A percentile compares a stretch with the other conserved stretches of the same genome.
These are phyloP conservation scores for Peromyscus nudipes DNA, from an alignment of 2,797 vertebrate genomes.

Conservation along the genomic window DNA sequence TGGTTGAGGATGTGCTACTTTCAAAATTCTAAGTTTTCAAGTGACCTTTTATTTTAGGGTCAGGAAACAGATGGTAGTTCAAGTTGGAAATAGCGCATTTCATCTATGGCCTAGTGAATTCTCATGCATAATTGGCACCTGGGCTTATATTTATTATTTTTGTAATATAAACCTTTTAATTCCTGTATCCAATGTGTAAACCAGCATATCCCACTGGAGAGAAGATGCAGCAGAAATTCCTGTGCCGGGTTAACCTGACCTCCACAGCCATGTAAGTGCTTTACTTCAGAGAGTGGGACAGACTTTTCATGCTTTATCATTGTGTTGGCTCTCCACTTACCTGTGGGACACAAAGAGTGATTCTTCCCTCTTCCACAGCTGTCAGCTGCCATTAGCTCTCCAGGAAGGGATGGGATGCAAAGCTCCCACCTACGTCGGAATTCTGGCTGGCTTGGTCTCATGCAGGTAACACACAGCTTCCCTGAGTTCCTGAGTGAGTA, in stretches of 20 bases:
- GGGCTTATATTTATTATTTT: conserved; percentile 31
- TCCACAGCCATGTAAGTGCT: conserved; percentile 21
- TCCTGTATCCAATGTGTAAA: not conserved
- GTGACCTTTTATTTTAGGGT: conserved; percentile 47
- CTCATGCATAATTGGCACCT: not conserved
- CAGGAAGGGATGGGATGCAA: not conserved
- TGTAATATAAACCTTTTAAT: conserved; percentile 9
- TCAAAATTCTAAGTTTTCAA: conserved; percentile 50
- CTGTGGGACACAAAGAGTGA: not conserved
- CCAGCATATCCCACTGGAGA: not conserved
- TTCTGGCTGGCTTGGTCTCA: not conserved
- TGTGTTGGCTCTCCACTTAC: not conserved
- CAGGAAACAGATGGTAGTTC: conserved; percentile 7
- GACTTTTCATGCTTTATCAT: conserved; percentile 34
- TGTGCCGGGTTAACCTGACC: not conserved
- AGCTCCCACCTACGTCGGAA: not conserved
- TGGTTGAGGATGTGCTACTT: not conserved
- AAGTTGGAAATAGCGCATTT: conserved; percentile 33
- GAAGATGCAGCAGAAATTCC: conserved; percentile 2
- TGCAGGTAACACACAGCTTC: not conserved
- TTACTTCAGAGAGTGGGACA: not conserved
- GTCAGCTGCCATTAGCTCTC: too few relatives aligned
- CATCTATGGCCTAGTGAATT: not conserved
- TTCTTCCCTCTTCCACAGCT: not conserved
- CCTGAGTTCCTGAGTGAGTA: not conserved